A percentile compares a stretch with the other conserved stretches of the same genome.
These are phyloP conservation scores for Piscicola geometra DNA, from an alignment of 2,888 invertebrate genomes.

Conservation along the genomic window DNA sequence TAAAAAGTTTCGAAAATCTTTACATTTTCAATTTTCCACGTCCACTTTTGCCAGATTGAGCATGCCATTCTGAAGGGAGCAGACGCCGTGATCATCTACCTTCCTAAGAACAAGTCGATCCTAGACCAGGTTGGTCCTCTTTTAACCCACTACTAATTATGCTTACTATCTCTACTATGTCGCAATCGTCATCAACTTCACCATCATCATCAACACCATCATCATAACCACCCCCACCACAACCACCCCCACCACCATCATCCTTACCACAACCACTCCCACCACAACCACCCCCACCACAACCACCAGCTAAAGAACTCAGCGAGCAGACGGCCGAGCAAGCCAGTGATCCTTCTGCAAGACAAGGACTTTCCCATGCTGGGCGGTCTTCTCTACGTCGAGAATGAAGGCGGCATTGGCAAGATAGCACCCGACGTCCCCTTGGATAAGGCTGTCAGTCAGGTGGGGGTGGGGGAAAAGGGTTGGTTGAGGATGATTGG, in stretches of 20 bases:
- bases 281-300: neutral
- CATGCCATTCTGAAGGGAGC: conserved; percentile 49
- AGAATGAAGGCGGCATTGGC: neutral
- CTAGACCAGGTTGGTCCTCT: too few species aligned
- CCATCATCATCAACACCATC: too few species aligned
- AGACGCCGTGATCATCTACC: conserved; percentile 50
- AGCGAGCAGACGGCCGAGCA: neutral
- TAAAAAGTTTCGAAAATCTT: neutral
- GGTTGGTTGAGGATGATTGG: too few species aligned
- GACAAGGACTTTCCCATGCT: neutral
- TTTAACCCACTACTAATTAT: too few species aligned
- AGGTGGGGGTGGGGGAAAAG: neutral
- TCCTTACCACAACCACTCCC: too few species aligned
- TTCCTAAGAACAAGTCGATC: too few species aligned
- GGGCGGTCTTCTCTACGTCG: neutral
- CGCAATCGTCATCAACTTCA: too few species aligned
- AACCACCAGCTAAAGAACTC: neutral
- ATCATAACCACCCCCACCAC: too few species aligned
- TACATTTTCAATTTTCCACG: neutral
- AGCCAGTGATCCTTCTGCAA: conserved; percentile 1
- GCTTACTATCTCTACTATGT: too few species aligned
- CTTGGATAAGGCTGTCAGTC: neutral
- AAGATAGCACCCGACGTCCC: neutral
- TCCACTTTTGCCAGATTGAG: conserved; percentile 45
- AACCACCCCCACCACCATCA: too few species aligned